phyloP scores from a whole-genome alignment of 2,888 invertebrate genomes.

The Apomyelois bistriatella region DNA sequence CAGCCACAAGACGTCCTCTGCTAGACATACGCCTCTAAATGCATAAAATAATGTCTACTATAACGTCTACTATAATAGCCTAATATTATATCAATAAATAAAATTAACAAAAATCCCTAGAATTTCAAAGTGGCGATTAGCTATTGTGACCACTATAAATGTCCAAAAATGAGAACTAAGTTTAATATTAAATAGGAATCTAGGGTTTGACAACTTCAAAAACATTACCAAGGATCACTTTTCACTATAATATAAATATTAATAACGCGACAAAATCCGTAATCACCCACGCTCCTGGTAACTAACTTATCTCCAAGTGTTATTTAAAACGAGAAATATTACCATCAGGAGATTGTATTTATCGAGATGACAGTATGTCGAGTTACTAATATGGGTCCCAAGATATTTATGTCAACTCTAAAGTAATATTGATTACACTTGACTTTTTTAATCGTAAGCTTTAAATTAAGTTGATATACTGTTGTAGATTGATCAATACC shows the following conservation, averaged over 20 bases:
- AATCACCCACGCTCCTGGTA: conserved; percentile 27
- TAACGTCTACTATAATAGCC: too few relatives aligned
- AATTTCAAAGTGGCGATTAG: too few relatives aligned
- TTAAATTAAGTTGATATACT: conserved; percentile 51
- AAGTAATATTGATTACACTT: conserved; percentile 55
- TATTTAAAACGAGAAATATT: conserved; percentile 31
- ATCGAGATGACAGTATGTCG: conserved; percentile 45
- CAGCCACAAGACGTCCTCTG: too few relatives aligned
- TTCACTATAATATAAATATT: conserved; percentile 25
- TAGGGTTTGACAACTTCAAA: neutral
- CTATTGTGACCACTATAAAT: too few relatives aligned
- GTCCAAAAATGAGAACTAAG: too few relatives aligned
- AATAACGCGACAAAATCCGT: conserved; percentile 25
- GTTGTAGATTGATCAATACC: conserved; percentile 46
- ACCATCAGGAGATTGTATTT: conserved; percentile 32
- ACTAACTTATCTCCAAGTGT: conserved; percentile 19
- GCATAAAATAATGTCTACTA: too few relatives aligned
- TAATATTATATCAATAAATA: too few relatives aligned
- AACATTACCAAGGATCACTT: conserved; percentile 19
- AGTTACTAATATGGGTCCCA: conserved; percentile 51
- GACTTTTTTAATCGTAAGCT: conserved; percentile 43
- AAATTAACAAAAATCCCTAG: too few relatives aligned
- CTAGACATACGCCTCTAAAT: too few relatives aligned
- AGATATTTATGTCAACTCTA: conserved; percentile 53
- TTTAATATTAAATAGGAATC: too few relatives aligned